Evolutionary conservation across 2,797 vertebrate genomes (phyloP), one percentile per base, ranked within the genome.

Genomic region (Poliocrania exsul): DNA sequence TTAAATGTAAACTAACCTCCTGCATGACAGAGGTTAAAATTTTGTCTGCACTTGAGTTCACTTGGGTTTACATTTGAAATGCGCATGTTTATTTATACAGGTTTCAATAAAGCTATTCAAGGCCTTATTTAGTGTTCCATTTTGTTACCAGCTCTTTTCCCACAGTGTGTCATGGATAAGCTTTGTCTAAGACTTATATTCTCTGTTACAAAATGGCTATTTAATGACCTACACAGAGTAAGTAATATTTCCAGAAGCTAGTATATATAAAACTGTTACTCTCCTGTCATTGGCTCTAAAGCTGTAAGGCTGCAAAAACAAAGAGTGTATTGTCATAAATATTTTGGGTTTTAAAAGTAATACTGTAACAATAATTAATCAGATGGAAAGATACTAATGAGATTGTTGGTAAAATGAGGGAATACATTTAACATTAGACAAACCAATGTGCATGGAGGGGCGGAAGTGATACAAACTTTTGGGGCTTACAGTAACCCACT

Each of bases 51-150:
- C 99, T 99, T 99, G 98, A 99, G 98, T 99, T 99, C 98, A 99
- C 99, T 99, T 99, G 98, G 98, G 99, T 99, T 99, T 99, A 99
- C 99, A 99, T 99, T 99, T 99, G 98, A 99, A 99, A 98, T 99
- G 99, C 99, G 99, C 99, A 99, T 99, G 99, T 99, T 99, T 99
- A 99, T 99, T 99, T 99, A 99, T 99, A 99, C 98, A 99, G 98
- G 99, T 98, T 99, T 99, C 98, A 99, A 99, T 99, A 99, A 99
- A 99, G 98, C 98, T 99, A 98, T 99, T 98, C 98, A 99, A 99
- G 98, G 99, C 98, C 98, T 98, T 98, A 97, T 88, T 97, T 96
- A 97, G 97, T 98, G 96, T 96, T 96, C 83, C 82, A 81, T 74
- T 97, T 98, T 97, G 92, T 97, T 97, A 92, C 88, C 93, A 47